A percentile compares a stretch with the other conserved stretches of the same genome.
Evolutionary conservation across 2,888 invertebrate species (phyloP).

Genomic region (Machimus rusticus): DNA sequence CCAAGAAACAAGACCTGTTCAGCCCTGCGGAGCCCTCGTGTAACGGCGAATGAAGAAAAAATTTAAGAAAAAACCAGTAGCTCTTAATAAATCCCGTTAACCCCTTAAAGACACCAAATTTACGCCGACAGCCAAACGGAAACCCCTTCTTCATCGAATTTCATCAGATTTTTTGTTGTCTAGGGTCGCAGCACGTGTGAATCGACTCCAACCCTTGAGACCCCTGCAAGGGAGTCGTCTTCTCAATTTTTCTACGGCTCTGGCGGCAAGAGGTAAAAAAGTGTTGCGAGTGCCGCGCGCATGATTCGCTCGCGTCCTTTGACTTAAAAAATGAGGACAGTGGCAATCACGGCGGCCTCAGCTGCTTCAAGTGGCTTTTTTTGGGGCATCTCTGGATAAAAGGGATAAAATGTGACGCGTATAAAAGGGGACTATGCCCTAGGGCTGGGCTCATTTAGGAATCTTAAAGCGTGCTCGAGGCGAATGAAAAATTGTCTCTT

Average conservation of each 20-base stretch:
- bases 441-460: background rate
- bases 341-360: conserved; percentile 4
- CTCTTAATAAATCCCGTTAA: conserved; percentile 36
- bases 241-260: background rate
- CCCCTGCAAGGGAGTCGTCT: background rate
- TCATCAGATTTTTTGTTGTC: conserved; percentile 17
- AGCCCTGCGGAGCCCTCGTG: background rate
- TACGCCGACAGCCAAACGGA: background rate
- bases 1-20: conserved; percentile 5
- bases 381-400: background rate
- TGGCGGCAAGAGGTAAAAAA: background rate
- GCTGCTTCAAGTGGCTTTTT: conserved; percentile 2
- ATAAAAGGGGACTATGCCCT: background rate
- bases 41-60: background rate
- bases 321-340: conserved; percentile 11
- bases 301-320: conserved; percentile 24
- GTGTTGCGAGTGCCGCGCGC: conserved; percentile 32
- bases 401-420: background rate
- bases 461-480: background rate
- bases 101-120: conserved; percentile 7
- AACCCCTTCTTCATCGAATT: conserved; percentile 24
- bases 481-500: background rate
- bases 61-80: conserved; percentile 12
- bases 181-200: conserved; percentile 17
- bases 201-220: conserved; percentile 34